phyloP scores from a whole-genome alignment of 1,140 invertebrate species.

The Temnothorax longispinosus region DNA sequence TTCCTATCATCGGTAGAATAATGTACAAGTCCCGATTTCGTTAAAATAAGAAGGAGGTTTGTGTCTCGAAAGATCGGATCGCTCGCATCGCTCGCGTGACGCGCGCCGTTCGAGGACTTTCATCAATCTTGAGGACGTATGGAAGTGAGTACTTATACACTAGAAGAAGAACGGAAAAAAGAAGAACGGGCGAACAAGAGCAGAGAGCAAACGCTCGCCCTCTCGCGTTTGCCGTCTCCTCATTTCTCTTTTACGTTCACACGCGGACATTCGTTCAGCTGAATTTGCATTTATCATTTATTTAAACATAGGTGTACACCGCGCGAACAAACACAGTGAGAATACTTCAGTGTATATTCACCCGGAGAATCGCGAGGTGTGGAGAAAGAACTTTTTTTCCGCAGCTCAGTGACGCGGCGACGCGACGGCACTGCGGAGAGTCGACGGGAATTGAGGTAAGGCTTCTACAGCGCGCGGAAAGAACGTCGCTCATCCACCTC shows the following conservation, averaged over 20 bases:
- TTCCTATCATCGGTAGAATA: not conserved
- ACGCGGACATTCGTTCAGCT: conserved; percentile 1
- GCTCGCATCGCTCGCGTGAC: conserved; percentile 6
- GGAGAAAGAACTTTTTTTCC: not conserved
- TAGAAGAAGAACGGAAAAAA: not conserved
- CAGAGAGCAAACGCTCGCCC: conserved; percentile 17
- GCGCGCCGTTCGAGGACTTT: not conserved
- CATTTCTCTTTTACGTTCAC: not conserved
- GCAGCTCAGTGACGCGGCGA: conserved; percentile 4
- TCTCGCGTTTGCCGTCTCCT: not conserved
- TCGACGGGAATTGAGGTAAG: conserved; percentile 53
- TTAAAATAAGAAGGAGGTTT: conserved; percentile 32
- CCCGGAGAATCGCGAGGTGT: not conserved
- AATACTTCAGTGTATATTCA: conserved; percentile 5
- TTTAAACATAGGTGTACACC: conserved; percentile 28
- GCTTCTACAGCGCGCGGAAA: conserved; percentile 42
- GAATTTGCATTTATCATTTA: conserved; percentile 45
- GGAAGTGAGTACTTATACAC: conserved; percentile 21
- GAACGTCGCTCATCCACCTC: conserved; percentile 51
- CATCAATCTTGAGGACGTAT: conserved; percentile 29
- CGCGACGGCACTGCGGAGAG: conserved; percentile 3
- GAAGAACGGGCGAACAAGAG: conserved; percentile 1
- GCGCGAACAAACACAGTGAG: conserved; percentile 32
- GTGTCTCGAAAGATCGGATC: conserved; percentile 12
- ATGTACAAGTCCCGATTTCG: not conserved